phyloP scores from a whole-genome alignment of 2,113 vertebrate genomes.

The Seriola aureovittata region DNA sequence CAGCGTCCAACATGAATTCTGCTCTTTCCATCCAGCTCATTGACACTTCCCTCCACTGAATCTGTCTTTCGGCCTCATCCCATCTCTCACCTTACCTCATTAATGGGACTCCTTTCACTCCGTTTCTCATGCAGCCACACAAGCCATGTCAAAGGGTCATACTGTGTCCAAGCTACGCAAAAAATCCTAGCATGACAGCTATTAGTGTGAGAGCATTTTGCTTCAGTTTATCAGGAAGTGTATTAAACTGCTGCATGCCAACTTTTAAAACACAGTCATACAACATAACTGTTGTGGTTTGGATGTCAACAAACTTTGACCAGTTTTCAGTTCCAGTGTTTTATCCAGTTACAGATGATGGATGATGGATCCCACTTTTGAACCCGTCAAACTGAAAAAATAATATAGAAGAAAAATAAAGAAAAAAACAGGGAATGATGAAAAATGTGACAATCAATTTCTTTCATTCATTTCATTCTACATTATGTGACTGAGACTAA shows the following conservation, averaged over 20 bases:
- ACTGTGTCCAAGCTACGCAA: slow-evolving; percentile 8
- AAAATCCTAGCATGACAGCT: not conserved
- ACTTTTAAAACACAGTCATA: not conserved
- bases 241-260: not conserved
- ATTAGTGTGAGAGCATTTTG: not conserved
- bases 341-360: not conserved
- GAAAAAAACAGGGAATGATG: too few relatives aligned
- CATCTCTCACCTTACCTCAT: slow-evolving; percentile 54
- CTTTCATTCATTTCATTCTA: not conserved
- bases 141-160: slow-evolving; percentile 41
- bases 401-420: not conserved
- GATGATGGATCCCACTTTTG: not conserved
- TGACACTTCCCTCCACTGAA: slow-evolving; percentile 37
- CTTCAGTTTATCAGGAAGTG: not conserved
- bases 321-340: not conserved
- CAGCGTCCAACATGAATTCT: slow-evolving; percentile 36
- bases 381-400: not conserved
- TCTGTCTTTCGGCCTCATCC: slow-evolving; percentile 37
- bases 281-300: not conserved
- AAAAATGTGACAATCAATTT: not conserved
- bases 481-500: not conserved
- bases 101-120: slow-evolving; percentile 41
- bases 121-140: slow-evolving; percentile 21
- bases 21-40: slow-evolving; percentile 50
- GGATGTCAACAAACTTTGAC: not conserved